phyloP scores from a whole-genome alignment of 2,888 invertebrate species.

The Cinara cedri region DNA sequence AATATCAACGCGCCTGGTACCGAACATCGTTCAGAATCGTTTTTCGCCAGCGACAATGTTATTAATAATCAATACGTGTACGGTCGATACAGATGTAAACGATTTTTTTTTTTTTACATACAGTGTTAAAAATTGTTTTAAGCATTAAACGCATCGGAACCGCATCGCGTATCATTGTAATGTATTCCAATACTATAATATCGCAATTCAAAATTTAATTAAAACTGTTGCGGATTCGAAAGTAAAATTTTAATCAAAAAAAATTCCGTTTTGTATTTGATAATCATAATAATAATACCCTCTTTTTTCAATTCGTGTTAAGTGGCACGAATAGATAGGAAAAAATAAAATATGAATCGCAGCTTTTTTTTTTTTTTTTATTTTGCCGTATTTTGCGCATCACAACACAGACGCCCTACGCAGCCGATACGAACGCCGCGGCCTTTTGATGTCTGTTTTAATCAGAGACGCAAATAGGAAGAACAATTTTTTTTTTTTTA shows the following conservation, averaged over 20 bases:
- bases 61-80: no score
- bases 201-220: no score
- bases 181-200: no score
- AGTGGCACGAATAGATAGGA: neutral
- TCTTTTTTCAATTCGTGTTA: conserved; percentile 27
- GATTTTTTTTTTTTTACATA: no score
- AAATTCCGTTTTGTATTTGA: neutral
- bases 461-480: conserved; percentile 22
- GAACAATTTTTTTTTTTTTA: neutral
- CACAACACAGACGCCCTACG: neutral
- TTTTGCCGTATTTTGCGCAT: conserved; percentile 11
- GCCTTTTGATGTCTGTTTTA: conserved; percentile 49
- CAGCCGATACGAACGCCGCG: neutral
- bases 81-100: no score
- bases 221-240: no score
- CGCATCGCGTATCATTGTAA: no score
- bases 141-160: no score
- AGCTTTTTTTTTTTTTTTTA: neutral
- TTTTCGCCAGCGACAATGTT: no score
- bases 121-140: no score
- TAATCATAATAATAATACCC: neutral
- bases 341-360: conserved; percentile 17
- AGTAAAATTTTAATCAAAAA: conserved; percentile 7
- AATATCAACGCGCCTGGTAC: no score
- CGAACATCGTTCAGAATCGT: no score